phyloP scores from a whole-genome alignment of 2,113 vertebrate species.

The Dinomys branickii region DNA sequence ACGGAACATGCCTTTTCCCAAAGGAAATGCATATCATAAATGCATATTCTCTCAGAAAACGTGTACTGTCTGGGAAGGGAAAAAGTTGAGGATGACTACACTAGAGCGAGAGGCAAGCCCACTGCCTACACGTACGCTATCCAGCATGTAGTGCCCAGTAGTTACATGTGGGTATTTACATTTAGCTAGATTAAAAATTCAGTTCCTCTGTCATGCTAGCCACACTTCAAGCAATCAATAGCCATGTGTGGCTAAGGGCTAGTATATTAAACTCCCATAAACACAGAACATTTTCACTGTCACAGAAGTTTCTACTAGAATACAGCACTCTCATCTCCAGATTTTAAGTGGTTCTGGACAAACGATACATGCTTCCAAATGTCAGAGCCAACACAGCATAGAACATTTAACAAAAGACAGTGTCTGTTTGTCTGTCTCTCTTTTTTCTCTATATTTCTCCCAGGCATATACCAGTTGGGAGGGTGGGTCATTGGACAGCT shows the following conservation, averaged over 20 bases:
- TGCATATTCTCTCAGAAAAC: background rate
- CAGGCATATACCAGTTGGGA: background rate
- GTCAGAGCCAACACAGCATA: background rate
- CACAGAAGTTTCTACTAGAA: background rate
- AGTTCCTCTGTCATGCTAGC: background rate
- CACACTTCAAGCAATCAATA: background rate
- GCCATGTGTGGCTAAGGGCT: background rate
- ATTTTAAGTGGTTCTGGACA: slow-evolving; percentile 33
- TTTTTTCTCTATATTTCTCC: background rate
- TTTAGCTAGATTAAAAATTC: background rate
- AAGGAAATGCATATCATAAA: background rate
- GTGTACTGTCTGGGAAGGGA: background rate
- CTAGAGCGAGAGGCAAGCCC: background rate
- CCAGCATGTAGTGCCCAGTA: background rate
- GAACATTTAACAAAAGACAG: slow-evolving; percentile 28
- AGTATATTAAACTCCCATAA: background rate
- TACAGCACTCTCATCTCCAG: slow-evolving; percentile 16
- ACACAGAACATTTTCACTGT: background rate
- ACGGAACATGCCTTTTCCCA: background rate
- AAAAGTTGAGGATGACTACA: slow-evolving; percentile 31
- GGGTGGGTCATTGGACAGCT: background rate
- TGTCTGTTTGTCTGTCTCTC: background rate
- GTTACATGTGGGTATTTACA: background rate
- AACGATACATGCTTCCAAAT: slow-evolving; percentile 39
- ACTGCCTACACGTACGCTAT: background rate